phyloP scores from a whole-genome alignment of 2,888 invertebrate genomes.

The Acrobasis suavella region DNA sequence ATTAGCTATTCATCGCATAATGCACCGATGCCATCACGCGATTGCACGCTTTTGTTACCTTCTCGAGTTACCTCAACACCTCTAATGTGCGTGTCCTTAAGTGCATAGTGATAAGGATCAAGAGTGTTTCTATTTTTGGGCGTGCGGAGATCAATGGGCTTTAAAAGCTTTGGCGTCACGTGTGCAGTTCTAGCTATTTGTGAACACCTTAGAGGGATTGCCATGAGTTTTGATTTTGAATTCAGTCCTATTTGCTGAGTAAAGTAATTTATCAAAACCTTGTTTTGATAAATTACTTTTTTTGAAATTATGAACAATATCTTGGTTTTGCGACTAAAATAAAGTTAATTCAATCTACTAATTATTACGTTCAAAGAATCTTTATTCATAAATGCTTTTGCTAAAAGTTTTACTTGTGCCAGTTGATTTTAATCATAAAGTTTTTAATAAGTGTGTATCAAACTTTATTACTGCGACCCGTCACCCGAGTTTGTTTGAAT shows the following conservation, averaged over 20 bases:
- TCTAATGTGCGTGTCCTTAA: conserved; percentile 1
- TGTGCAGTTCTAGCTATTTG: conserved; percentile 14
- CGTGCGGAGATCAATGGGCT: conserved; percentile 14
- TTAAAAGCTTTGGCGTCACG: not conserved
- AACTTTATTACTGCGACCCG: too few species aligned
- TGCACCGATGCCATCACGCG: conserved; percentile 10
- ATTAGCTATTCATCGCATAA: conserved; percentile 19
- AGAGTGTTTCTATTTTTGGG: conserved; percentile 2
- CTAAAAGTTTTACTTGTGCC: too few species aligned
- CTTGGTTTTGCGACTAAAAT: not conserved
- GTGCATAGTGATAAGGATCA: conserved; percentile 15
- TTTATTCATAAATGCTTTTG: not conserved
- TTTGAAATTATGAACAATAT: not conserved
- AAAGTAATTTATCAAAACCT: not conserved
- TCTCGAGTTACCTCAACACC: conserved; percentile 9
- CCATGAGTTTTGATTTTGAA: too few species aligned
- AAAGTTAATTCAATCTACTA: too few species aligned
- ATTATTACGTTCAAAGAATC: too few species aligned
- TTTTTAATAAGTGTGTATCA: too few species aligned
- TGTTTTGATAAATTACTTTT: not conserved
- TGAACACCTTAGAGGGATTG: not conserved
- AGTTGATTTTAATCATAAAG: too few species aligned
- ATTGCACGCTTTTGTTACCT: conserved; percentile 16
- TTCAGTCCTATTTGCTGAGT: not conserved
- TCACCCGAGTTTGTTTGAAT: too few species aligned